Percentiles rank a stretch among this genome's conserved stretches.
These are phyloP conservation scores for Eulemur rufifrons DNA, from an alignment of 2,113 vertebrate species.

Conservation along the genomic window DNA sequence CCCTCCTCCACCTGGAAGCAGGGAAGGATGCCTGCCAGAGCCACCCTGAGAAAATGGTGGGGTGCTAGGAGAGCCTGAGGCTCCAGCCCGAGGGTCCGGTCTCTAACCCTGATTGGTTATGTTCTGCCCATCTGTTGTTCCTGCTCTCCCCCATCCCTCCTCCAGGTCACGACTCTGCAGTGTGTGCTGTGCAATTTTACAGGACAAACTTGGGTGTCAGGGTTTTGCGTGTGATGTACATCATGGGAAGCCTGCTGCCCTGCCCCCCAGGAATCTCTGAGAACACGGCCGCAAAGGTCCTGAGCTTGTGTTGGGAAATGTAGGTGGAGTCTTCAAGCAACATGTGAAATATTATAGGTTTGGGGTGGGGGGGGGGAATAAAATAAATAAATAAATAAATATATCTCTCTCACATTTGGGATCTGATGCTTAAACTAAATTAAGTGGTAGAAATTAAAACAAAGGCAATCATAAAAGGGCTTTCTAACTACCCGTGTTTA, in stretches of 20 bases:
- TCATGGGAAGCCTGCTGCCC: neutral
- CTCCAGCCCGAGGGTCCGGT: neutral
- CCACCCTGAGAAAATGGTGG: rapidly evolving
- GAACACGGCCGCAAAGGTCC: neutral
- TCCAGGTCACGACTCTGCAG: neutral
- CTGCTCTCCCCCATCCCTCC: rapidly evolving
- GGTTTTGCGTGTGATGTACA: too few species aligned
- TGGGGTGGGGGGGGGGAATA: neutral
- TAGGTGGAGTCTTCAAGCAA: neutral
- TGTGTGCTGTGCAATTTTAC: neutral
- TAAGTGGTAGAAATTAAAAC: neutral
- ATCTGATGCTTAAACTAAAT: neutral
- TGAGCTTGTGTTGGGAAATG: neutral
- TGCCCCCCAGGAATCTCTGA: neutral
- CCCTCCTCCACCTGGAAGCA: neutral
- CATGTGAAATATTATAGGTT: neutral
- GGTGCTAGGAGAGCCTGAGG: neutral
- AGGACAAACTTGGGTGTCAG: neutral
- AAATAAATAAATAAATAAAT: neutral
- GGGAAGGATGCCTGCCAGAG: neutral
- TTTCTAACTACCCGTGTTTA: neutral
- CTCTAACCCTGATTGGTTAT: neutral
- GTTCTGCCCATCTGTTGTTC: neutral
- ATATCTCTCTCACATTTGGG: neutral
- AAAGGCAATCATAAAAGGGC: neutral